These are phyloP conservation scores for Campylomormyrus numenius DNA, from an alignment of 2,113 vertebrate genomes.

Conservation along the genomic window DNA sequence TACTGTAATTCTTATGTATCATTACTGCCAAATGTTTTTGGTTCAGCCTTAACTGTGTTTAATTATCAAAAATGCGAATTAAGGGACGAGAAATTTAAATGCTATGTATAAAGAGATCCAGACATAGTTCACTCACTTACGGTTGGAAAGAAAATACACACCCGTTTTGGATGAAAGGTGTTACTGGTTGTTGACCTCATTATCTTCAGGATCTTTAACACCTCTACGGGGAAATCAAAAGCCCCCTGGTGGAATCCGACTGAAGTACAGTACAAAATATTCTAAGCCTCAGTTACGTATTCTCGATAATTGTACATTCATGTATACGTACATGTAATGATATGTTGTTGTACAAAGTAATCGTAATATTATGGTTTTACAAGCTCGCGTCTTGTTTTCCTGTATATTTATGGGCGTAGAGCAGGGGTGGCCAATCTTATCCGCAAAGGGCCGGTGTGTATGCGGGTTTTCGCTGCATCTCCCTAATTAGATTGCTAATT, in stretches of 20 bases:
- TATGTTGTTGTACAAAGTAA: background rate
- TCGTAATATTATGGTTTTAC: background rate
- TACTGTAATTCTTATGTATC: background rate
- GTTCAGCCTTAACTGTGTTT: background rate
- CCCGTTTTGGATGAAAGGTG: background rate
- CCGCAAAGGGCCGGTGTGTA: no score
- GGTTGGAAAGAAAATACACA: background rate
- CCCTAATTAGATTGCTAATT: no score
- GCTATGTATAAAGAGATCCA: background rate
- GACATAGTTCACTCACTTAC: background rate
- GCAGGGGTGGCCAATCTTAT: no score
- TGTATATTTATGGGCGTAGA: background rate
- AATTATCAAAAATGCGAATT: background rate
- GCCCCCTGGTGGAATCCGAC: conserved; percentile 56
- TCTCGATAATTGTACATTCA: background rate
- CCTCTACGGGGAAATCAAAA: conserved; percentile 37
- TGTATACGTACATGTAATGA: background rate
- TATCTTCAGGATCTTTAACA: background rate
- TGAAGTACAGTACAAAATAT: conserved; percentile 40
- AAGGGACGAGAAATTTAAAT: background rate
- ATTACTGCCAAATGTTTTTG: background rate
- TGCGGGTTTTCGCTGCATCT: no score
- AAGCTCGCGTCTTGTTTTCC: background rate
- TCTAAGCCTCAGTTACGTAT: background rate
- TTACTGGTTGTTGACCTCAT: background rate